Conservation (phyloP, 2,797 vertebrate species). For the Thamnophis elegans region DNA sequence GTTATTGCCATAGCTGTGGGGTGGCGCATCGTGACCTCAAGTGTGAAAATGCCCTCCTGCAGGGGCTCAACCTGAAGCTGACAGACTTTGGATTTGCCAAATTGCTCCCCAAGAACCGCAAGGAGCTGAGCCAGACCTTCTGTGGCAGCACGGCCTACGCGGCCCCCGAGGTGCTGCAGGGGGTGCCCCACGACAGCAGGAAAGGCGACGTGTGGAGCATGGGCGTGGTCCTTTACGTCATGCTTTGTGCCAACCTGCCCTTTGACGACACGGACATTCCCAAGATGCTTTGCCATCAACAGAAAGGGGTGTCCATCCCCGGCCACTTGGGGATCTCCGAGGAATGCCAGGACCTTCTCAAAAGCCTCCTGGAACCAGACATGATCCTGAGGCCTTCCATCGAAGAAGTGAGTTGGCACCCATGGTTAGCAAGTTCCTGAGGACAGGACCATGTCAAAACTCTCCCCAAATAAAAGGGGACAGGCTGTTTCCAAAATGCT, state of each 20-base stretch:
- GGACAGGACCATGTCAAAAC: slow-evolving; percentile 23
- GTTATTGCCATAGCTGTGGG: slow-evolving; percentile 65
- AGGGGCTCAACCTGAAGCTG: slow-evolving; percentile 69
- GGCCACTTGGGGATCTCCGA: slow-evolving; percentile 62
- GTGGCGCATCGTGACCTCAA: slow-evolving; percentile 73
- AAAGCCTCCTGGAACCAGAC: slow-evolving; percentile 68
- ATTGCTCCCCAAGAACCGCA: slow-evolving; percentile 51
- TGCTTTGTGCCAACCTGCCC: slow-evolving; percentile 71
- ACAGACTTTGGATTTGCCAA: slow-evolving; percentile 74
- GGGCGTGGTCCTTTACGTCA: slow-evolving; percentile 70
- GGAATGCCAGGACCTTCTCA: slow-evolving; percentile 71
- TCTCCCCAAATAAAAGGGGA: slow-evolving; percentile 60
- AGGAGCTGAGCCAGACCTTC: slow-evolving; percentile 72
- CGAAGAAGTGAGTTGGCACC: slow-evolving; percentile 65
- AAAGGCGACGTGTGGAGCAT: slow-evolving; percentile 71
- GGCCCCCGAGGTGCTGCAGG: slow-evolving; percentile 69
- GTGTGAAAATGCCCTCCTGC: slow-evolving; percentile 70
- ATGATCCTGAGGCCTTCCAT: slow-evolving; percentile 66
- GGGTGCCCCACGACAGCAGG: slow-evolving; percentile 66
- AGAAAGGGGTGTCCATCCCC: slow-evolving; percentile 65
- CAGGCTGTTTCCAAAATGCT: slow-evolving; percentile 49
- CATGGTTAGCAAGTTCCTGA: slow-evolving; percentile 66
- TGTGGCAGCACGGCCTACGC: slow-evolving; percentile 73
- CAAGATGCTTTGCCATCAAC: slow-evolving; percentile 72
- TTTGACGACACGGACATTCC: slow-evolving; percentile 69